Base-by-base conservation (phyloP, 2,888 invertebrate species). In the Orgyia antiqua region DNA sequence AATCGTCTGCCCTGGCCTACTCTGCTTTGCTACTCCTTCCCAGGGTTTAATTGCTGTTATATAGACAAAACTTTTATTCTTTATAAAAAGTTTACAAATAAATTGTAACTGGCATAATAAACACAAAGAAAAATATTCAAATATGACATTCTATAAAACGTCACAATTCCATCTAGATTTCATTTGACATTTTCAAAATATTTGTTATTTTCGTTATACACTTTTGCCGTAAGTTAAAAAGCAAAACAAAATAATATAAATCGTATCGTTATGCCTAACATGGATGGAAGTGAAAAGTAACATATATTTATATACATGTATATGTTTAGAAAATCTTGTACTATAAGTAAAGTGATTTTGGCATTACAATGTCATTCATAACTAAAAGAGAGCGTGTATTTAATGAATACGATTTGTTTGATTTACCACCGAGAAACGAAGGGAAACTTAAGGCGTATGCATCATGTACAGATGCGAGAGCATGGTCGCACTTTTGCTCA, bases 381-480 rank as follows among this genome's bases (percentile, higher is more conserved):
- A 80, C 84, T 35, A 86, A 84, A 63, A 64, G 86, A 29, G 86
- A 86, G 42, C 75, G 83, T 31, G 80, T 86, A 26, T 86, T 86
- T 46, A 76, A 75, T 41, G 80, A 83, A 31, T 80, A 80, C 44
- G 87, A 88, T 27, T 49, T 76, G 21, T 70, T 61, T 29, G 77
- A 84, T 32, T 60, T 87, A 46, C 86, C 87, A 9, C 55, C 77
- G 21, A 71, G 83, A 36, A 86, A 86, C 42, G 89, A 89, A 48
- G 87, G 88, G 17, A 88, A 89, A 46, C 49, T 89, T 27, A 89
- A 89, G 61, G 78, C 77, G 0, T 89, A 88, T 47, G 61, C 75
- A 29, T 89, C 89, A 13, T 87, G 88, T 29, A 88, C 87, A 2
- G 89, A 89, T 58, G 72, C 87, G 4, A 66, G 89, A 34, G 88